Base-by-base conservation (phyloP, 2,888 invertebrate genomes). In the Hecatera dysodea region DNA sequence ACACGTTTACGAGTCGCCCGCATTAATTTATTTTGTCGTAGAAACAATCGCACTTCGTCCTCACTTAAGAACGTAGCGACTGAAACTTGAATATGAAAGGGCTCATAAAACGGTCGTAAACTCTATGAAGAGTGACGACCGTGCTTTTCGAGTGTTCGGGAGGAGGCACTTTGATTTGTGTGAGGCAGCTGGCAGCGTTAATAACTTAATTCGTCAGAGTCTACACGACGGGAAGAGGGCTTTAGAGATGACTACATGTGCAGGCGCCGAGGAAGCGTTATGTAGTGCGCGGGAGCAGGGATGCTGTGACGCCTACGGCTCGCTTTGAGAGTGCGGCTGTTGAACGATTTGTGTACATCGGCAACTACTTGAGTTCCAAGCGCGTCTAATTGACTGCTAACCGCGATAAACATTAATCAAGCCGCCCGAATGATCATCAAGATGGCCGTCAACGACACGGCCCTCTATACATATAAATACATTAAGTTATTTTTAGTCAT, bases 161-260 rank as follows among this genome's bases (percentile, higher is more conserved):
- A 91, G 90, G 89, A 90, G 90, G 86, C 91, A 90, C 94, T 95
- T 95, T 96, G 95, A 96, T 96, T 95, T 96, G 96, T 95, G 92
- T 92, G 85, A 87, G 93, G 90, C 96, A 96, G 96, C 96, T 96
- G 85, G 87, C 86, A 92, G 92, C 94, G 94, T 95, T 96, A 95
- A 96, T 95, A 95, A 94, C 95, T 95, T 95, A 95, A 96, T 96
- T 95, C 95, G 95, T 96, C 94, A 95, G 93, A 94, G 94, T 90
- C 89, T 91, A 89, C 89, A 89, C 90, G 87, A 92, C 92, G 93
- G 93, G 93, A 94, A 93, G 94, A 92, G 92, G 91, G 92, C 89
- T 93, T 94, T 92, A 90, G 90, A 93, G 88, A 90, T 88, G 83
- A 84, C 79, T 88, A 88, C 91, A 93, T 91, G 91, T 92, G 92